These are phyloP conservation scores for Eretmochelys imbricata DNA, from an alignment of 2,113 vertebrate species.

Conservation along the genomic window DNA sequence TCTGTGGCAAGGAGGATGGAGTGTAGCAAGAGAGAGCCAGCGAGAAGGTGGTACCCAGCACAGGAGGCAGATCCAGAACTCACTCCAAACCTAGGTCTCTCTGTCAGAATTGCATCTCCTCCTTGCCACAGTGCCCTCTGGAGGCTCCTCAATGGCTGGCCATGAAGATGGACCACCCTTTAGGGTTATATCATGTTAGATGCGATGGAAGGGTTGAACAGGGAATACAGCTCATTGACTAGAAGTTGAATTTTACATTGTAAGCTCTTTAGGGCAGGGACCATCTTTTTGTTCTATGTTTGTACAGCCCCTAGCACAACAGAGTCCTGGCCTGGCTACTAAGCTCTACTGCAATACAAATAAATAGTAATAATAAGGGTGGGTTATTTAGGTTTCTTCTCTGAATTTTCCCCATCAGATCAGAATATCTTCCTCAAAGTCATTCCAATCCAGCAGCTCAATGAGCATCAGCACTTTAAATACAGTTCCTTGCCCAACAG, in stretches of 20 bases:
- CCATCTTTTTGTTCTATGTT: not conserved
- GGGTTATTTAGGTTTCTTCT: not conserved
- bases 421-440: not conserved
- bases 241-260: not conserved
- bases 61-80: not conserved
- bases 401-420: not conserved
- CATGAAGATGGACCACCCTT: not conserved
- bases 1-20: not conserved
- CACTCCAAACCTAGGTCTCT: not conserved
- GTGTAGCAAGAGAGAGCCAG: not conserved
- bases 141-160: not conserved
- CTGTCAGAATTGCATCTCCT: not conserved
- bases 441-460: not conserved
- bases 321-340: not conserved
- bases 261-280: not conserved
- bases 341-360: not conserved
- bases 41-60: not conserved
- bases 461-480: not conserved
- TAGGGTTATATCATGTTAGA: not conserved
- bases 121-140: no score
- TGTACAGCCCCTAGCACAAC: not conserved
- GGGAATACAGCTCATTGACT: not conserved
- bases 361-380: not conserved
- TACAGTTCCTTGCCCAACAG: not conserved
- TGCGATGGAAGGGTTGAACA: not conserved